Conservation (phyloP, 2,113 vertebrate genomes). For the Stomatorhinus ivindoensis region DNA sequence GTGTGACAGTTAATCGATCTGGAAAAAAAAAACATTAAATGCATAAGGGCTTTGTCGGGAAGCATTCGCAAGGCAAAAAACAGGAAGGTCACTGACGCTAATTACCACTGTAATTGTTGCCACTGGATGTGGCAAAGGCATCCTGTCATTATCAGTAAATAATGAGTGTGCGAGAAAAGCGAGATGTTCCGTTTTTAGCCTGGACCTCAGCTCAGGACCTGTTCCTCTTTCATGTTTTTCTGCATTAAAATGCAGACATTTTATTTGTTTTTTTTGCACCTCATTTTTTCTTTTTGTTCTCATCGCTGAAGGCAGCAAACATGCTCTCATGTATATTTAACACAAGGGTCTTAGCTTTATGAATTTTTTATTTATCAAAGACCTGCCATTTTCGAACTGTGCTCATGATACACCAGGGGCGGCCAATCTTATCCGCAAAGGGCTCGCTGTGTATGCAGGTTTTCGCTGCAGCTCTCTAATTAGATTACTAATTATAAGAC, state of each 20-base stretch:
- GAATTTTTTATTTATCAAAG: neutral
- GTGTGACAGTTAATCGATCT: neutral
- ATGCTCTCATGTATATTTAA: neutral
- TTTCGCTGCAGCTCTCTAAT: no score
- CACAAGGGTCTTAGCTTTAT: neutral
- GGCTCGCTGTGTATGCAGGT: no score
- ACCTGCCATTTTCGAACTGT: neutral
- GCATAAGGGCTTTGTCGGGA: neutral
- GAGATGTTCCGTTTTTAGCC: neutral
- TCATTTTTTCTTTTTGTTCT: neutral
- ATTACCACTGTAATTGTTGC: conserved; percentile 8
- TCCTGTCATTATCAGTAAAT: conserved; percentile 18
- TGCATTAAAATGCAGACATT: neutral
- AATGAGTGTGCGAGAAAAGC: neutral
- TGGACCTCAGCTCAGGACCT: neutral
- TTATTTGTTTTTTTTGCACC: neutral
- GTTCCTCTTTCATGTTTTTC: neutral
- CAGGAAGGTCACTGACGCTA: neutral
- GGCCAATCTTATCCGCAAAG: no score
- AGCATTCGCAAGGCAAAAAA: neutral
- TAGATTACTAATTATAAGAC: no score
- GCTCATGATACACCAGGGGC: no score
- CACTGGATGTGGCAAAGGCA: neutral
- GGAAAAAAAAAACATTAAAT: neutral
- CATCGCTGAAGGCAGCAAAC: neutral